Base-by-base conservation (phyloP, 2,113 vertebrate genomes). In the Trochalopteron elliotii region DNA sequence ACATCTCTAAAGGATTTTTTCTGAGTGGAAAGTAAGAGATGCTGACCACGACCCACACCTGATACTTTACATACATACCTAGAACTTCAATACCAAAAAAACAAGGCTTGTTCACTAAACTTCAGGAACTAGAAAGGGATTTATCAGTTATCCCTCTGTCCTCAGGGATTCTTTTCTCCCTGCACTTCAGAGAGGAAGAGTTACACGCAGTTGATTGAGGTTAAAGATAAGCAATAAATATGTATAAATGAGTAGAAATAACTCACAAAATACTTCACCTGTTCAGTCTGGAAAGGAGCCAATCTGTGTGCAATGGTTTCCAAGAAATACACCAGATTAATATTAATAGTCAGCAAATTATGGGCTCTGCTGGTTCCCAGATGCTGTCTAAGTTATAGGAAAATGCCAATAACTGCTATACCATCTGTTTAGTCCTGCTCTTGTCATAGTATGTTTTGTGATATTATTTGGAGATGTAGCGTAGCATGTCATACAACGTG, bases 351-450 rank as follows among this genome's bases (percentile, higher is more conserved):
- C 81, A 95, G 95, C 60, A 96, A 82, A 96, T 87, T 53, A 67
- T 4, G 19, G 77, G 45, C 68, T 94, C 90, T 69, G 82, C 25
- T 67, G 82, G 25, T 84, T 94, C 81, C 90, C 97, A 97, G 95
- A 90, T 92, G 97, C 94, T 90, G 44, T 61, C n/a, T 35, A 63
- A 61, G 44, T 85, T 75, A 93, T 5, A 96, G 91, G 68, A 91
- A 93, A 37, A 72, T 79, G 71, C 77, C 77, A 76, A 5, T 88
- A 84, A 89, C 87, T 87, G 83, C 89, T 83, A 21, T 21, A 23
- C 97, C 97, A 96, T 94, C 97, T 97, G 97, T 94, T 92, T 93
- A 78, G 21, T 59, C 76, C 59, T 90, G 50, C n/a, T 96, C 77
- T 90, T 97, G 95, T 97, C 93, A 89, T 67, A 47, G 50, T 87